Percentiles rank a stretch among this genome's conserved stretches.
Conservation (phyloP, 2,113 vertebrate genomes). For the Ramphastos sulfuratus region DNA sequence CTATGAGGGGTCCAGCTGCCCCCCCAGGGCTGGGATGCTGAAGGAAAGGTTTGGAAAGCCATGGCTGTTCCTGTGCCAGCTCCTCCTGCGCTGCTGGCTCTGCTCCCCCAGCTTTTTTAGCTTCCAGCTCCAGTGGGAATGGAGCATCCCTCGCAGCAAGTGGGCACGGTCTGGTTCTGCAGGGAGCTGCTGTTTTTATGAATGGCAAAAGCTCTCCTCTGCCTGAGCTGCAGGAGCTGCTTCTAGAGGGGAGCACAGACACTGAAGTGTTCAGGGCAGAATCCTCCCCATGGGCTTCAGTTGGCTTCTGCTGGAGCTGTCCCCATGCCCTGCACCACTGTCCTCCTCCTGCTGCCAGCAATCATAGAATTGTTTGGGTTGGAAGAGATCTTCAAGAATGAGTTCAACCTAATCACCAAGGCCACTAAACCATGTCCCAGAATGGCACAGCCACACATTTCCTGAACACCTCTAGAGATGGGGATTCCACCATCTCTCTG, state of each 20-base stretch:
- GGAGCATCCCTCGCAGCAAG: not conserved
- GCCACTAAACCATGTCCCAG: too few relatives aligned
- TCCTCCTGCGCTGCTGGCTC: not conserved
- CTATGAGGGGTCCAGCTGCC: not conserved
- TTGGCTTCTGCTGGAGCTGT: not conserved
- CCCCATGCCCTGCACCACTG: not conserved
- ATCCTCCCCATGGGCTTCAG: not conserved
- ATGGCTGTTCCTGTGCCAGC: rapidly evolving
- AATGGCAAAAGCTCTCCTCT: conserved; percentile 11
- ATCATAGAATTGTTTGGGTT: too few relatives aligned
- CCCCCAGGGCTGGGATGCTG: not conserved
- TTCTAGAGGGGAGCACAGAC: not conserved
- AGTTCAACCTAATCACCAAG: too few relatives aligned
- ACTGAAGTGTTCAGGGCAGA: not conserved
- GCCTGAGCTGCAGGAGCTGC: not conserved
- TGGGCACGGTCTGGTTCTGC: not conserved
- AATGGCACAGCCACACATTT: too few relatives aligned
- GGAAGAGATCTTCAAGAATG: too few relatives aligned
- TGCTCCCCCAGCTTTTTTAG: not conserved
- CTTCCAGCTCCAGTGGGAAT: not conserved
- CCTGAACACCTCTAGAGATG: too few relatives aligned
- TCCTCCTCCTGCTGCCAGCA: rapidly evolving
- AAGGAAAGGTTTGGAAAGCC: not conserved
- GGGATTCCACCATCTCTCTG: too few relatives aligned
- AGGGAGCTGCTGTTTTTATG: conserved; percentile 18